Evolutionary conservation across 2,113 vertebrate genomes (phyloP).

Genomic region (Tupaia tana): DNA sequence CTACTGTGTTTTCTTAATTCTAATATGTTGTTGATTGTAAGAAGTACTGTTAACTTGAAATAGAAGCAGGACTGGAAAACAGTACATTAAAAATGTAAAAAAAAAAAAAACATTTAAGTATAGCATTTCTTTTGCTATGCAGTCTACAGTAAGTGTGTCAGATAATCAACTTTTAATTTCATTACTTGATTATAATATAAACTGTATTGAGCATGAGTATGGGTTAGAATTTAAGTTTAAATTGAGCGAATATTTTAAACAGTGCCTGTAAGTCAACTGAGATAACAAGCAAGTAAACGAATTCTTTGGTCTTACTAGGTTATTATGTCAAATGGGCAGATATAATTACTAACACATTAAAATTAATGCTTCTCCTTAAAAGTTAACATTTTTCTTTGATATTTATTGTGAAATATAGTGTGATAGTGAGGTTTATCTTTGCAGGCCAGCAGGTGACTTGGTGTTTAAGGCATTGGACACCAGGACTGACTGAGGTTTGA

Average conservation of each 20-base stretch:
- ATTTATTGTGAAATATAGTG: neutral
- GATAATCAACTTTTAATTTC: slow-evolving; percentile 27
- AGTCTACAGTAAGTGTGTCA: slow-evolving; percentile 12
- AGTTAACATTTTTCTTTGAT: slow-evolving; percentile 5
- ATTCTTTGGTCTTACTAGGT: neutral
- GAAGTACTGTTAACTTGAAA: slow-evolving; percentile 39
- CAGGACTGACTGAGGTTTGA: too few relatives aligned
- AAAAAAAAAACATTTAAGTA: neutral
- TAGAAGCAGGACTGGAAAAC: slow-evolving; percentile 8
- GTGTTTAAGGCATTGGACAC: too few relatives aligned
- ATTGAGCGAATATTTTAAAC: neutral
- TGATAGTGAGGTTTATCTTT: neutral
- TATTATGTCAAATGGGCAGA: neutral
- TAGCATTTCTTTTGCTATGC: neutral
- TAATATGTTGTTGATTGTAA: neutral
- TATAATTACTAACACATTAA: slow-evolving; percentile 36
- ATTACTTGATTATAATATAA: slow-evolving; percentile 31
- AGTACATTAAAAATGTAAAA: neutral
- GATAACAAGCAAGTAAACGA: neutral
- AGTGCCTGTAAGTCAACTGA: slow-evolving; percentile 2
- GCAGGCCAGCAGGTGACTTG: too few relatives aligned
- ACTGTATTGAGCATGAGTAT: slow-evolving; percentile 27
- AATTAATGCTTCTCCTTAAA: neutral
- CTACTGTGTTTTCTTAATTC: neutral
- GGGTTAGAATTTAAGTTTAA: slow-evolving; percentile 49